Percentiles rank a stretch among this genome's conserved stretches.
These are phyloP conservation scores for Carabus problematicus DNA, from an alignment of 2,888 invertebrate genomes.

Conservation along the genomic window DNA sequence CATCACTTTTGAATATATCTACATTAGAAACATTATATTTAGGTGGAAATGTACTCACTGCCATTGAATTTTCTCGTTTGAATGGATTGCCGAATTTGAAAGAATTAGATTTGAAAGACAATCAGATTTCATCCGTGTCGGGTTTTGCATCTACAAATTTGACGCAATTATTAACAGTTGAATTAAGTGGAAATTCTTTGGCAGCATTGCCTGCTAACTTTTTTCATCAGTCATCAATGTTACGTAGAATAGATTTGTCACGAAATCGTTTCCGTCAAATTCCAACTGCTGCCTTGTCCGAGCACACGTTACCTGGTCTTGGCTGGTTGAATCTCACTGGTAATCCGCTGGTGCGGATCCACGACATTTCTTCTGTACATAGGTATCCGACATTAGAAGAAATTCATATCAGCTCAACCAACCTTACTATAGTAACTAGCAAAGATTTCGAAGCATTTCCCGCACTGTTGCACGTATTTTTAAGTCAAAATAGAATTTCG, in stretches of 20 bases:
- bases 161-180: conserved; percentile 75
- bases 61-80: conserved; percentile 78
- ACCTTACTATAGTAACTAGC: conserved; percentile 81
- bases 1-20: conserved; percentile 76
- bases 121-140: conserved; percentile 75
- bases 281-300: conserved; percentile 77
- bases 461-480: conserved; percentile 74
- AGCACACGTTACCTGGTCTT: conserved; percentile 74
- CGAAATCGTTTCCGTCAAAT: conserved; percentile 81
- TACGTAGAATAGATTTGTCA: conserved; percentile 80
- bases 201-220: conserved; percentile 82
- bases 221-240: conserved; percentile 73
- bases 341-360: conserved; percentile 79
- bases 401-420: conserved; percentile 79
- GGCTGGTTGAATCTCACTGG: conserved; percentile 82
- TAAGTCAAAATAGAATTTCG: conserved; percentile 77
- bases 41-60: conserved; percentile 71
- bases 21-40: conserved; percentile 76
- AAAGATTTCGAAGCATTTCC: conserved; percentile 87
- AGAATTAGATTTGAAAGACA: conserved; percentile 76
- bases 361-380: conserved; percentile 73
- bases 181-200: conserved; percentile 78
- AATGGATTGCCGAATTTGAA: conserved; percentile 77
- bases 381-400: conserved; percentile 82
- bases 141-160: conserved; percentile 80